phyloP scores from a whole-genome alignment of 92 coral and sea anemone species.

The Paramuricea clavata region DNA sequence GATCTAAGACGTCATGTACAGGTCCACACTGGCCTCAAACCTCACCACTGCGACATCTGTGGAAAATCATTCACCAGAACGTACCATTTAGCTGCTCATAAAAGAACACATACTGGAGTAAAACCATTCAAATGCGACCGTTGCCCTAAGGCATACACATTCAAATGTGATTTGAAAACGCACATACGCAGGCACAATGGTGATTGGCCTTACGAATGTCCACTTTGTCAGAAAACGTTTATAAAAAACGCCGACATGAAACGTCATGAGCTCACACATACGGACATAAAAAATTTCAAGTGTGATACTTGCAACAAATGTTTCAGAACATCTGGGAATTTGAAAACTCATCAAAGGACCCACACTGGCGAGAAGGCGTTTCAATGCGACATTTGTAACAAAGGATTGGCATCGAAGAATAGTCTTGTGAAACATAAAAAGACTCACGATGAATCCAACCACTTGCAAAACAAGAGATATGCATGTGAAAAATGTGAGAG shows the following conservation, averaged over 20 bases:
- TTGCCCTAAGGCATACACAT: neutral
- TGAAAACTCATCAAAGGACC: slow-evolving; percentile 3
- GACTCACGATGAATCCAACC: neutral
- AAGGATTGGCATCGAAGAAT: neutral
- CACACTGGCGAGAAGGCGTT: slow-evolving; percentile 9
- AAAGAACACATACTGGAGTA: neutral
- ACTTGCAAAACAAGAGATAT: neutral
- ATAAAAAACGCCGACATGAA: neutral
- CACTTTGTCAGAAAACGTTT: neutral
- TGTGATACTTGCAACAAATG: slow-evolving; percentile 29
- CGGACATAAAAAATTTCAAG: neutral
- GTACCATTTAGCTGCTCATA: neutral
- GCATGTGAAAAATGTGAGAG: neutral
- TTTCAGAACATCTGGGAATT: neutral
- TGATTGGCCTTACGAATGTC: neutral
- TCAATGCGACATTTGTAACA: slow-evolving; percentile 34
- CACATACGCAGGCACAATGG: neutral
- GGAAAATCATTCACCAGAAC: neutral
- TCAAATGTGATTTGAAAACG: neutral
- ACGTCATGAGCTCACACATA: neutral
- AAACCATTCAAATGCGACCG: neutral
- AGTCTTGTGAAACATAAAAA: slow-evolving; percentile 23
- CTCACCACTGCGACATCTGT: neutral
- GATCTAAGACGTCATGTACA: neutral
- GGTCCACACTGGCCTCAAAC: neutral